phyloP scores from a whole-genome alignment of 2,888 invertebrate genomes.

The Leucania comma region DNA sequence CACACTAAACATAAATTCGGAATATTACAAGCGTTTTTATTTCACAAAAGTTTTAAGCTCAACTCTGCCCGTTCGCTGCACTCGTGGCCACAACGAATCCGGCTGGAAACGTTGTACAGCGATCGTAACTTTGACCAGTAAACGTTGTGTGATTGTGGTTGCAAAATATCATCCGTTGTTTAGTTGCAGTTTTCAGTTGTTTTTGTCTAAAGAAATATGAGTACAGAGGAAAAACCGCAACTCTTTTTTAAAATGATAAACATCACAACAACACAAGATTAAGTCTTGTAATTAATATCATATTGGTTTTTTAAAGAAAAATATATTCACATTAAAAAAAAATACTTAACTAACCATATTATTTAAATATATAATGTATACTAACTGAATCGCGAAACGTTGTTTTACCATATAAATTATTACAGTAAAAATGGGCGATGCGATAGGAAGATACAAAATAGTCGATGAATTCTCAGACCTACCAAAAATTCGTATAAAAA shows the following conservation, averaged over 20 bases:
- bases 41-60: constrained; percentile 38
- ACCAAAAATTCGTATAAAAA: too few species aligned
- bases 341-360: too few species aligned
- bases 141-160: constrained; percentile 44
- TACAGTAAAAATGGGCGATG: too few species aligned
- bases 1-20: constrained; percentile 39
- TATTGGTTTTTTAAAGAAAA: too few species aligned
- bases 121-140: constrained; percentile 57
- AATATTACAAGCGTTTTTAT: constrained; percentile 54
- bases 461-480: too few species aligned
- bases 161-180: constrained; percentile 39
- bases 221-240: not conserved
- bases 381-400: too few species aligned
- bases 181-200: constrained; percentile 23
- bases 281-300: too few species aligned
- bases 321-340: too few species aligned
- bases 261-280: too few species aligned
- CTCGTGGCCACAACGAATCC: constrained; percentile 44
- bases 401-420: too few species aligned
- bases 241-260: not conserved
- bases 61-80: constrained; percentile 35
- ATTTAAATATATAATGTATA: too few species aligned
- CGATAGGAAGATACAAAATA: too few species aligned
- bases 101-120: constrained; percentile 27
- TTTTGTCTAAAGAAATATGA: constrained; percentile 13